Evolutionary conservation across 2,797 vertebrate genomes (phyloP).

Genomic region (Notolepis coatsorum): DNA sequence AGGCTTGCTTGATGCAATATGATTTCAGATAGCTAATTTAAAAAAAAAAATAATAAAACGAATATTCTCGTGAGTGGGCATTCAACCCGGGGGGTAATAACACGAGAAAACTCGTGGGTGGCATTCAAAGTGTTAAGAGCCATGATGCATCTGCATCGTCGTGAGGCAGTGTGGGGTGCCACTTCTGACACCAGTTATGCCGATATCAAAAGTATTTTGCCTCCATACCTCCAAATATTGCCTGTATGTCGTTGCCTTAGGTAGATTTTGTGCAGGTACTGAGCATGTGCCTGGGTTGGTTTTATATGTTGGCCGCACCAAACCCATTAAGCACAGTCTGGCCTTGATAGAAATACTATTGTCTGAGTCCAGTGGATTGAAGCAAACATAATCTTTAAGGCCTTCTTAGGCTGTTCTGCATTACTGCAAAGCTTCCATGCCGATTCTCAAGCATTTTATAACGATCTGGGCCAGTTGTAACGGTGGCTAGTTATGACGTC

Average conservation of each 20-base stretch:
- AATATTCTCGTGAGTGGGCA: no score
- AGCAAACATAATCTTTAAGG: slow-evolving; percentile 1
- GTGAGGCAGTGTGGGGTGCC: no score
- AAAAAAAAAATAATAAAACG: no score
- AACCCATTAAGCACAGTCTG: slow-evolving; percentile 7
- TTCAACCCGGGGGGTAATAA: no score
- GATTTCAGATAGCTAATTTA: no score
- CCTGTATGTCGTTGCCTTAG: slow-evolving; percentile 29
- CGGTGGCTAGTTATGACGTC: background rate
- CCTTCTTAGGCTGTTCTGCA: slow-evolving; percentile 15
- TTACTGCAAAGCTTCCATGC: slow-evolving; percentile 36
- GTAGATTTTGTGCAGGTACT: no score
- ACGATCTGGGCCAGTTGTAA: slow-evolving; percentile 3
- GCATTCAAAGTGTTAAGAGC: no score
- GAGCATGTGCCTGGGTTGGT: slow-evolving; percentile 32
- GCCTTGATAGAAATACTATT: slow-evolving; percentile 28
- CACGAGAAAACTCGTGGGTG: no score
- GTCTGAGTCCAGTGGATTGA: slow-evolving; percentile 11
- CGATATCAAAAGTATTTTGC: no score
- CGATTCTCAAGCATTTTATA: slow-evolving; percentile 11
- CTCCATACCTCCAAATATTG: slow-evolving; percentile 40
- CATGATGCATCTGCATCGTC: no score
- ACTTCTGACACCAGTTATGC: no score
- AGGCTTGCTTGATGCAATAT: no score
- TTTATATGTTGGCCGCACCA: slow-evolving; percentile 46